Evolutionary conservation across 1,140 invertebrate species (phyloP).

Genomic region (Nomia melanderi): DNA sequence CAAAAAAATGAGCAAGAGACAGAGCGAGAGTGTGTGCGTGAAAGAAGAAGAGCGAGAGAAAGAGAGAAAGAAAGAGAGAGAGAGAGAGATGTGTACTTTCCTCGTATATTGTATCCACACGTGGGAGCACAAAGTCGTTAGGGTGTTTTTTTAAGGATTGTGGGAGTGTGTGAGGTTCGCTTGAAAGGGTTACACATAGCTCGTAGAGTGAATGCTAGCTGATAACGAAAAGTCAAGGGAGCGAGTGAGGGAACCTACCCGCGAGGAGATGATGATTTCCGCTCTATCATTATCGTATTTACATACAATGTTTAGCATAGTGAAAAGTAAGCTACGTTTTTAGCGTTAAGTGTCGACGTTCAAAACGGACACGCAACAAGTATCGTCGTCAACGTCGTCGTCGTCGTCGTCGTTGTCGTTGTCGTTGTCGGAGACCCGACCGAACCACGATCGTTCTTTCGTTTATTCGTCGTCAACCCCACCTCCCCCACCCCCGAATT

Average conservation of each 20-base stretch:
- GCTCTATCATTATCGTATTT: slow-evolving; percentile 68
- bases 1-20: background rate
- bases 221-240: background rate
- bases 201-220: slow-evolving; percentile 28
- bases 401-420: slow-evolving; percentile 51
- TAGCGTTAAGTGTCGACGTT: slow-evolving; percentile 57
- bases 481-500: too few species aligned
- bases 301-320: slow-evolving; percentile 60
- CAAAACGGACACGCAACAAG: slow-evolving; percentile 30
- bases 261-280: slow-evolving; percentile 47
- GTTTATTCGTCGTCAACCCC: slow-evolving; percentile 8
- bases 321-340: slow-evolving; percentile 58
- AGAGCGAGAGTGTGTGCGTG: too few species aligned
- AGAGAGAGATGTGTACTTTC: slow-evolving; percentile 8
- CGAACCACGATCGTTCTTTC: slow-evolving; percentile 52
- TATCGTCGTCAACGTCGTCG: slow-evolving; percentile 38
- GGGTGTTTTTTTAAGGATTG: background rate
- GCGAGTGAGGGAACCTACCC: slow-evolving; percentile 18
- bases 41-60: background rate
- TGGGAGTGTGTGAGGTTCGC: slow-evolving; percentile 21
- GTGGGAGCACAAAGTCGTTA: slow-evolving; percentile 49
- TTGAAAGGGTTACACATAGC: slow-evolving; percentile 7
- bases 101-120: slow-evolving; percentile 38
- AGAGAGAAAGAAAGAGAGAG: background rate
- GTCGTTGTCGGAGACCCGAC: slow-evolving; percentile 49